Percentiles rank a stretch among this genome's conserved stretches.
phyloP scores from a whole-genome alignment of 2,113 vertebrate species.

The Xenus cinereus region DNA sequence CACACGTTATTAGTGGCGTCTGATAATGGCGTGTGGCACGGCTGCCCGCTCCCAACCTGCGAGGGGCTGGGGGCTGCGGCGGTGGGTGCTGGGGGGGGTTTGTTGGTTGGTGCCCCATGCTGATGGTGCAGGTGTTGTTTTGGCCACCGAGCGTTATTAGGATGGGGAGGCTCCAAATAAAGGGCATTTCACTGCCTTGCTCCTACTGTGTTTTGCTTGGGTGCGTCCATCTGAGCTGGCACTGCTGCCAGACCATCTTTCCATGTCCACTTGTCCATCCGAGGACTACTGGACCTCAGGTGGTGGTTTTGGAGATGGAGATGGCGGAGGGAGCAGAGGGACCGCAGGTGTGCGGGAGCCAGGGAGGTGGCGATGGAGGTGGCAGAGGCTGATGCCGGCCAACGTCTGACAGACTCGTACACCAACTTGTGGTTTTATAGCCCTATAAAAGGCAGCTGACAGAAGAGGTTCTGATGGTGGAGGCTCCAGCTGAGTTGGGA shows the following conservation, averaged over 20 bases:
- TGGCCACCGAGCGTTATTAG: rapidly evolving
- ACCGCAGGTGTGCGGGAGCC: rapidly evolving
- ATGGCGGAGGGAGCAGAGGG: background rate
- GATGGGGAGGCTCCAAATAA: too few species aligned
- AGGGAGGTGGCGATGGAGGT: background rate
- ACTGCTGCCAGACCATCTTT: background rate
- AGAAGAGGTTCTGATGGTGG: slow-evolving; percentile 65
- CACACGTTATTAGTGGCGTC: background rate
- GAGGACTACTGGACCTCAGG: background rate
- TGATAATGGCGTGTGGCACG: background rate
- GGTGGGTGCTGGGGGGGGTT: background rate
- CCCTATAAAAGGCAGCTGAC: slow-evolving; percentile 75
- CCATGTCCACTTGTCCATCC: rapidly evolving
- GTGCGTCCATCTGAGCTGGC: background rate
- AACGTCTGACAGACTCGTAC: background rate
- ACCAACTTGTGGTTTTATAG: slow-evolving; percentile 68
- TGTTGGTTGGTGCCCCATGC: background rate
- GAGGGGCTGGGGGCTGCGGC: background rate
- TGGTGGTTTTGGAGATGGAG: background rate
- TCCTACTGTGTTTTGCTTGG: background rate
- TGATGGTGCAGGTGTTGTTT: background rate
- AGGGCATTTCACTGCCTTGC: rapidly evolving
- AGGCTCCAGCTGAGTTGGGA: slow-evolving; percentile 58
- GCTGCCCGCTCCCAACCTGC: background rate
- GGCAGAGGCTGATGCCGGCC: background rate